Conservation (phyloP, 1,140 invertebrate genomes). For the Metopolophium dirhodum region DNA sequence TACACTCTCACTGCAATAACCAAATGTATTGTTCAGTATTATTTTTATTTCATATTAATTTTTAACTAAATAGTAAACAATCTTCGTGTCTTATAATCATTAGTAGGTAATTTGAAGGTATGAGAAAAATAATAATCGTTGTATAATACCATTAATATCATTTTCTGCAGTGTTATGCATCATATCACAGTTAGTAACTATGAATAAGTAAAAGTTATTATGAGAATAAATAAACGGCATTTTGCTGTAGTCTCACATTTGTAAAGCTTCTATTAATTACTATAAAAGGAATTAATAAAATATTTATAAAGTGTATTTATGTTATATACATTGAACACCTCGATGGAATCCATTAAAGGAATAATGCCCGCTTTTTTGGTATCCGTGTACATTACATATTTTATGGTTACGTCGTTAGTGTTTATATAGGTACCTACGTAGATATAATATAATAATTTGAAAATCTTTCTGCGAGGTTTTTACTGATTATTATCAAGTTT, state of each 20-base stretch:
- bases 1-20: not conserved
- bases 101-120: not conserved
- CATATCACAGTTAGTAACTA: not conserved
- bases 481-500: not conserved
- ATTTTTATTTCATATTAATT: not conserved
- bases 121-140: not conserved
- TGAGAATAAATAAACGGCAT: not conserved
- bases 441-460: not conserved
- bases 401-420: not conserved
- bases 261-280: not conserved
- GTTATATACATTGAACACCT: not conserved
- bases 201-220: not conserved
- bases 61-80: not conserved
- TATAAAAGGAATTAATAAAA: not conserved
- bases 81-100: not conserved
- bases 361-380: not conserved
- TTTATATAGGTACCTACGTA: not conserved
- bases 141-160: not conserved
- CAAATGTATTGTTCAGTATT: not conserved
- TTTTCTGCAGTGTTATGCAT: not conserved
- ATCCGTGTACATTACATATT: not conserved
- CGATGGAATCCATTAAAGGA: not conserved
- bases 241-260: not conserved
- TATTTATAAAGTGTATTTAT: not conserved
- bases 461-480: not conserved